A percentile compares a stretch with the other conserved stretches of the same genome.
These are phyloP conservation scores for Stercorarius parasiticus DNA, from an alignment of 2,113 vertebrate genomes.

Conservation along the genomic window DNA sequence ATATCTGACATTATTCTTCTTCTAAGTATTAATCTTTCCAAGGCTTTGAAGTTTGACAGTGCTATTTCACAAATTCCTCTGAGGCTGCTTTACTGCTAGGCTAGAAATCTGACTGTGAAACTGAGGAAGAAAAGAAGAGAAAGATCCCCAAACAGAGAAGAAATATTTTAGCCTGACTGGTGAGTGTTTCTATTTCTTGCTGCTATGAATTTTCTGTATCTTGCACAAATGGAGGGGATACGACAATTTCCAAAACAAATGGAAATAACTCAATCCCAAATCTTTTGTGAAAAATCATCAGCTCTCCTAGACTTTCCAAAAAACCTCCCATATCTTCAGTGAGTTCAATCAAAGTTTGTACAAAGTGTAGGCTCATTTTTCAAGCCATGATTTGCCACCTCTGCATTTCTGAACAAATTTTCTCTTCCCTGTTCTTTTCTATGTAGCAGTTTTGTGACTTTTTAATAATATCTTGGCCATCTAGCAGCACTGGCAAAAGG, in stretches of 20 bases:
- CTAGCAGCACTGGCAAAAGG: not conserved
- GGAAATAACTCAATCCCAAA: not conserved
- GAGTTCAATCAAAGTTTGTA: not conserved
- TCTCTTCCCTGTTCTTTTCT: not conserved
- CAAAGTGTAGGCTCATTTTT: not conserved
- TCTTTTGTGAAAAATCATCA: not conserved
- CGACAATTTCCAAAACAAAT: not conserved
- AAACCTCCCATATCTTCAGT: not conserved
- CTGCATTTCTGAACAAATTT: not conserved
- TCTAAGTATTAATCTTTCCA: constrained; percentile 17
- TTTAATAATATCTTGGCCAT: not conserved
- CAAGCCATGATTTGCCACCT: not conserved
- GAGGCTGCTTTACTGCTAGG: constrained; percentile 8
- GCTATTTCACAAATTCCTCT: constrained; percentile 31
- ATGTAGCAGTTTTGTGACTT: not conserved
- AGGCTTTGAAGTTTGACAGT: constrained; percentile 21
- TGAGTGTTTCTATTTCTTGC: not conserved
- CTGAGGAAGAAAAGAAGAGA: not conserved
- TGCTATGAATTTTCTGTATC: not conserved
- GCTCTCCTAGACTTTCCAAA: not conserved
- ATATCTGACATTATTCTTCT: not conserved
- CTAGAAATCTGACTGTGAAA: not conserved
- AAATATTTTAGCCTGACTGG: not conserved
- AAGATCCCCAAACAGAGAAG: not conserved
- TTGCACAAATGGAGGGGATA: not conserved